These are phyloP conservation scores for Zophobas morio DNA, from an alignment of 1,140 invertebrate genomes.

Conservation along the genomic window DNA sequence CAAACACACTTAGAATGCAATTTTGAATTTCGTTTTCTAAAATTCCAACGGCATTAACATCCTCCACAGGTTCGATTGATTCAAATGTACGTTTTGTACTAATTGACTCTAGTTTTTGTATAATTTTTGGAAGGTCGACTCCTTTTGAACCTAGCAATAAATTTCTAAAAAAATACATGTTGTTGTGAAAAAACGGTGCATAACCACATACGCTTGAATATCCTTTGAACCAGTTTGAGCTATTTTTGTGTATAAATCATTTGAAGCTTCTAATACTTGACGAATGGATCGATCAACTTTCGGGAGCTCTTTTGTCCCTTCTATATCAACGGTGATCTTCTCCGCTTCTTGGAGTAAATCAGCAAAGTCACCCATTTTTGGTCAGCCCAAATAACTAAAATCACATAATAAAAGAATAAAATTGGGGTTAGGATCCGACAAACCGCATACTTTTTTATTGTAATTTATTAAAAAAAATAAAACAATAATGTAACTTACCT, in stretches of 20 bases:
- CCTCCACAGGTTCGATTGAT: slow-evolving; percentile 89
- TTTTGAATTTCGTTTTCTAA: slow-evolving; percentile 95
- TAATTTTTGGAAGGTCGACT: slow-evolving; percentile 92
- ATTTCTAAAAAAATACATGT: slow-evolving; percentile 76
- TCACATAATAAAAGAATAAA: slow-evolving; percentile 3
- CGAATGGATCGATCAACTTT: slow-evolving; percentile 91
- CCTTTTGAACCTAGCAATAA: slow-evolving; percentile 94
- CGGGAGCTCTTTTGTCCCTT: slow-evolving; percentile 85
- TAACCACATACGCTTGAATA: slow-evolving; percentile 87
- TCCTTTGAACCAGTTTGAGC: slow-evolving; percentile 88
- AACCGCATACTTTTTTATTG: no score
- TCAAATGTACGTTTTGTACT: slow-evolving; percentile 89
- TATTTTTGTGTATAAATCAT: slow-evolving; percentile 89
- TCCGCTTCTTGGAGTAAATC: slow-evolving; percentile 92
- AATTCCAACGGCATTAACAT: slow-evolving; percentile 91
- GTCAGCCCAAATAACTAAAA: not conserved
- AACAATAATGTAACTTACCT: no score
- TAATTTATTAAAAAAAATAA: no score
- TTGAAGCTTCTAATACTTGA: slow-evolving; percentile 93
- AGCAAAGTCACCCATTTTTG: slow-evolving; percentile 77
- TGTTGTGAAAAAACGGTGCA: slow-evolving; percentile 8
- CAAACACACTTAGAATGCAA: slow-evolving; percentile 91
- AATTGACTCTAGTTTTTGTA: slow-evolving; percentile 90
- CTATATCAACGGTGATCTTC: slow-evolving; percentile 90
- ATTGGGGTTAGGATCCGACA: slow-evolving; percentile 6